Percentiles rank a stretch among this genome's conserved stretches.
Conservation (phyloP, 2,113 vertebrate genomes). For the Arizona elegans region DNA sequence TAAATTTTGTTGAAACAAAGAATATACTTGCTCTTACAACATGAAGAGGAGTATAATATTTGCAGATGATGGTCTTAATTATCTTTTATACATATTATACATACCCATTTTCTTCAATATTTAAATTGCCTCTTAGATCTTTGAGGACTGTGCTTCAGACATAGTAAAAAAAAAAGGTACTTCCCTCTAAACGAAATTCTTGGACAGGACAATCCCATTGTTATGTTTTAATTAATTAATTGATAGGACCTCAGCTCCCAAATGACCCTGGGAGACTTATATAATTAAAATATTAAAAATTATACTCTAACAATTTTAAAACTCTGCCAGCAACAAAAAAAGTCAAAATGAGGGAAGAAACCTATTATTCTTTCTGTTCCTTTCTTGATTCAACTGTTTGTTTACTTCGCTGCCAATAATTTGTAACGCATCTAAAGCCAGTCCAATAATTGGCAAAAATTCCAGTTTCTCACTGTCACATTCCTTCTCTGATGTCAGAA, state of each 20-base stretch:
- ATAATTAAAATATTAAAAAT: neutral
- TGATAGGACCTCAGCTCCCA: neutral
- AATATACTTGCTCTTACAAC: neutral
- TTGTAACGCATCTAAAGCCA: neutral
- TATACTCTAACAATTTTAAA: neutral
- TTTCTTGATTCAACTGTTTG: neutral
- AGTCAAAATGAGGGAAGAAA: neutral
- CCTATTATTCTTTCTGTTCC: neutral
- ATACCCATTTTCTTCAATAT: neutral
- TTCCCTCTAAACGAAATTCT: neutral
- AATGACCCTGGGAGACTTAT: neutral
- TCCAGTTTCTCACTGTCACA: neutral
- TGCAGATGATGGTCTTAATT: neutral
- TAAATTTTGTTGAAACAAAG: neutral
- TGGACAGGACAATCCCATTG: neutral
- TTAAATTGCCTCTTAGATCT: neutral
- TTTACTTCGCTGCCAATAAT: neutral
- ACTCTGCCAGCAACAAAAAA: neutral
- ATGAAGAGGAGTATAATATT: neutral
- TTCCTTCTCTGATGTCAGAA: neutral
- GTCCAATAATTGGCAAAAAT: neutral
- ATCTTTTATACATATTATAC: neutral
- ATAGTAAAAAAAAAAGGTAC: neutral
- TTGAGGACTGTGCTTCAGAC: neutral
- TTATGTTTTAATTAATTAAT: neutral